Conservation (phyloP, 2,797 vertebrate genomes). For the Meda fulgida region DNA sequence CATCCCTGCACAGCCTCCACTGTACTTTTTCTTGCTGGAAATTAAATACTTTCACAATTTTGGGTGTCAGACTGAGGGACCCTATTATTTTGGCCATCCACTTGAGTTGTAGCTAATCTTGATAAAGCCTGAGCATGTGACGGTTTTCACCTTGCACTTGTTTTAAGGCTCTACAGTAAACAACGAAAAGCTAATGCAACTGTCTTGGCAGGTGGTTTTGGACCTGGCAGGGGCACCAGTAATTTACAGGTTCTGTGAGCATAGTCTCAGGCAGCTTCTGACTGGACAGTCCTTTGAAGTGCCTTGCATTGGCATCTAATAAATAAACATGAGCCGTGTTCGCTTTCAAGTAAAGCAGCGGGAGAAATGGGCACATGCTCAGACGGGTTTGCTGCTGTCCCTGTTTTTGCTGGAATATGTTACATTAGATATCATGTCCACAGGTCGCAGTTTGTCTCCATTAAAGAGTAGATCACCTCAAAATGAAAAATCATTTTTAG, state of each 20-base stretch:
- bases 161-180: slow-evolving; percentile 34
- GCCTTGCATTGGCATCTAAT: slow-evolving; percentile 65
- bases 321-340: slow-evolving; percentile 69
- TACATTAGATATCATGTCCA: slow-evolving; percentile 31
- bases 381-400: slow-evolving; percentile 28
- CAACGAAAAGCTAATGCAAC: slow-evolving; percentile 26
- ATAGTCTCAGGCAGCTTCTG: slow-evolving; percentile 20
- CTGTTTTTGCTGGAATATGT: slow-evolving; percentile 36
- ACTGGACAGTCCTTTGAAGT: slow-evolving; percentile 72
- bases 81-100: slow-evolving; percentile 1
- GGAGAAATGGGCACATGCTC: slow-evolving; percentile 26
- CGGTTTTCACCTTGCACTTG: neutral
- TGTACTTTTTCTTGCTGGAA: slow-evolving; percentile 15
- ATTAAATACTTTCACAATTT: slow-evolving; percentile 25
- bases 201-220: slow-evolving; percentile 39
- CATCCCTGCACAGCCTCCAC: slow-evolving; percentile 25
- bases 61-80: neutral
- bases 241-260: slow-evolving; percentile 34
- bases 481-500: neutral
- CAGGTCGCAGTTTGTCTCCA: slow-evolving; percentile 21
- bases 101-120: slow-evolving; percentile 5
- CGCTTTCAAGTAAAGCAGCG: slow-evolving; percentile 60
- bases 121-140: neutral
- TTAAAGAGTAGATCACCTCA: slow-evolving; percentile 1
- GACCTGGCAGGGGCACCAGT: slow-evolving; percentile 28